phyloP scores from a whole-genome alignment of 2,113 vertebrate species.

The Cottus gobio region DNA sequence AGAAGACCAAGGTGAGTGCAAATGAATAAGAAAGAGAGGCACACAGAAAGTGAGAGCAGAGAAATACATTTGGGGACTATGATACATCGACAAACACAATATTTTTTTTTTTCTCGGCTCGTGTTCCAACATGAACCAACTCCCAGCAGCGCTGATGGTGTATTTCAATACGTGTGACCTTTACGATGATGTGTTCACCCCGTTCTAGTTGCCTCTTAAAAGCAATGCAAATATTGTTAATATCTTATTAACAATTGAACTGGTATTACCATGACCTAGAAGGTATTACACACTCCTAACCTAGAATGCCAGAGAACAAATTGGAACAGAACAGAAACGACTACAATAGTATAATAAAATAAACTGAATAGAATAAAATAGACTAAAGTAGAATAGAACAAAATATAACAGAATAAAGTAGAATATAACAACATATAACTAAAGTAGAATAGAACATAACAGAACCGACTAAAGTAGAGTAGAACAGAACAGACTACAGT shows the following conservation, averaged over 20 bases:
- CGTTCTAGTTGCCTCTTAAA: neutral
- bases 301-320: neutral
- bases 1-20: conserved; percentile 40
- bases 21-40: conserved; percentile 41
- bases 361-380: neutral
- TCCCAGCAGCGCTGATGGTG: neutral
- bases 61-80: neutral
- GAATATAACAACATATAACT: too few species aligned
- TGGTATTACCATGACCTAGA: neutral
- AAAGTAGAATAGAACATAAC: too few species aligned
- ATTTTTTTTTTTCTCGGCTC: neutral
- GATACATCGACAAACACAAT: neutral
- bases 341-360: neutral
- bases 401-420: too few species aligned
- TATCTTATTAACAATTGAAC: neutral
- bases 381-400: neutral
- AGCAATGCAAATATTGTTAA: neutral
- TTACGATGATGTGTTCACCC: conserved; percentile 13
- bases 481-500: too few species aligned
- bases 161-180: neutral
- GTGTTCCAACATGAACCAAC: neutral
- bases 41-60: conserved; percentile 20
- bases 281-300: neutral
- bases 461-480: neutral
- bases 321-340: neutral